phyloP scores from a whole-genome alignment of 37 sponge, comb jelly and placozoan genomes.

The Diacarnus erythraeanus region DNA sequence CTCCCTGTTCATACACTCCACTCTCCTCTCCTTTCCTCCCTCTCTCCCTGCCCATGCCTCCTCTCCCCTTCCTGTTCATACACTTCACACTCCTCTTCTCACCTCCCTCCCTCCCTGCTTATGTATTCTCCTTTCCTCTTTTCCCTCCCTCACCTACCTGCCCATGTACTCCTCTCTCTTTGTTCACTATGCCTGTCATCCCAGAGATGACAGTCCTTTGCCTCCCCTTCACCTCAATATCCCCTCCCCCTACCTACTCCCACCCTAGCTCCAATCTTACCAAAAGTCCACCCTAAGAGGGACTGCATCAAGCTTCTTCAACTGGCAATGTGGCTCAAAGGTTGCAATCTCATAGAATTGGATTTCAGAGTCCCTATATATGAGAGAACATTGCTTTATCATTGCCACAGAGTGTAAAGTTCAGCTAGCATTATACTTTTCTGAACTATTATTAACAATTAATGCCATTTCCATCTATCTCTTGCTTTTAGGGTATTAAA shows the following conservation, averaged over 20 bases:
- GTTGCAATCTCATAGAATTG: constrained; percentile 91
- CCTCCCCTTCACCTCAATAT: too few species aligned
- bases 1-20: neutral
- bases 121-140: too few species aligned
- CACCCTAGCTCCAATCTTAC: constrained; percentile 30
- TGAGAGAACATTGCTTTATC: too few species aligned
- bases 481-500: too few species aligned
- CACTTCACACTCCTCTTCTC: neutral
- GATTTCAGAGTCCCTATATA: constrained; percentile 78
- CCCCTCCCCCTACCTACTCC: neutral
- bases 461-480: too few species aligned
- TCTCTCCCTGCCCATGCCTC: neutral
- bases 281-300: constrained; percentile 88
- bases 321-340: constrained; percentile 96
- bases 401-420: too few species aligned
- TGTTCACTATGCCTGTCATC: too few species aligned
- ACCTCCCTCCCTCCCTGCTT: neutral
- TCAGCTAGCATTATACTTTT: too few species aligned
- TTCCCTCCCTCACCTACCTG: too few species aligned
- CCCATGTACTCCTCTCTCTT: too few species aligned
- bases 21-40: neutral
- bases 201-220: too few species aligned
- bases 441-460: too few species aligned
- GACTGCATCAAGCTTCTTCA: constrained; percentile 73
- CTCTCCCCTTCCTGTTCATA: neutral